phyloP scores from a whole-genome alignment of 2,888 invertebrate species.

The Rhorus exstirpatorius region DNA sequence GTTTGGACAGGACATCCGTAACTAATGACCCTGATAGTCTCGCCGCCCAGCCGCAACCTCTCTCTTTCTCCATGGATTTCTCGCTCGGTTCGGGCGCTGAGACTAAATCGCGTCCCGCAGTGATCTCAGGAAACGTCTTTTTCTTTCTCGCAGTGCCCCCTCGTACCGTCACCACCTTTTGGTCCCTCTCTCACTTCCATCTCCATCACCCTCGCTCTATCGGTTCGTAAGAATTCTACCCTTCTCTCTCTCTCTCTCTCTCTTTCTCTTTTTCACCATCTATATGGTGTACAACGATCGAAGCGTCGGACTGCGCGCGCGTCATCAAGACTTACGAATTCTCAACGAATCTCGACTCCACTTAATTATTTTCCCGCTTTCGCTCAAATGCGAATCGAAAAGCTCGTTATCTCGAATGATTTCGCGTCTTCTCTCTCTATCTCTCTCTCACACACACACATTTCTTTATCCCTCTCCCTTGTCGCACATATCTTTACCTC shows the following conservation, averaged over 20 bases:
- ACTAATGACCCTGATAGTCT: constrained; percentile 82
- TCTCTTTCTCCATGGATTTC: constrained; percentile 72
- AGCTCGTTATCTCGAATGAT: constrained; percentile 78
- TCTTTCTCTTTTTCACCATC: constrained; percentile 34
- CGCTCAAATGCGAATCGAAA: constrained; percentile 78
- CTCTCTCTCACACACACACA: background rate
- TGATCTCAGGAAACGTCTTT: constrained; percentile 48
- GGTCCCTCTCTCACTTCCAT: constrained; percentile 25
- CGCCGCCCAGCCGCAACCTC: constrained; percentile 71
- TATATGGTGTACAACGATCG: constrained; percentile 43
- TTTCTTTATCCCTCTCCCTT: constrained; percentile 13
- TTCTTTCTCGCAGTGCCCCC: constrained; percentile 54
- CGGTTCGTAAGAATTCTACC: constrained; percentile 30
- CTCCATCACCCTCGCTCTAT: constrained; percentile 63
- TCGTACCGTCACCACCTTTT: constrained; percentile 55
- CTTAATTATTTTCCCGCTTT: constrained; percentile 83
- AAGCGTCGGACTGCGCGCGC: constrained; percentile 71
- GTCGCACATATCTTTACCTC: too few relatives aligned
- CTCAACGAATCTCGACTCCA: constrained; percentile 79
- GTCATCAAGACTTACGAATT: constrained; percentile 80
- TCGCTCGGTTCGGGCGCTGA: constrained; percentile 8
- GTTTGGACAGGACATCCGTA: constrained; percentile 84
- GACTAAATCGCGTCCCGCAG: constrained; percentile 37
- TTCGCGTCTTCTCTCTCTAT: constrained; percentile 13
- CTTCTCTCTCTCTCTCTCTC: constrained; percentile 42